Evolutionary conservation across 2,113 vertebrate genomes (phyloP).

Genomic region (Taurulus bubalis): DNA sequence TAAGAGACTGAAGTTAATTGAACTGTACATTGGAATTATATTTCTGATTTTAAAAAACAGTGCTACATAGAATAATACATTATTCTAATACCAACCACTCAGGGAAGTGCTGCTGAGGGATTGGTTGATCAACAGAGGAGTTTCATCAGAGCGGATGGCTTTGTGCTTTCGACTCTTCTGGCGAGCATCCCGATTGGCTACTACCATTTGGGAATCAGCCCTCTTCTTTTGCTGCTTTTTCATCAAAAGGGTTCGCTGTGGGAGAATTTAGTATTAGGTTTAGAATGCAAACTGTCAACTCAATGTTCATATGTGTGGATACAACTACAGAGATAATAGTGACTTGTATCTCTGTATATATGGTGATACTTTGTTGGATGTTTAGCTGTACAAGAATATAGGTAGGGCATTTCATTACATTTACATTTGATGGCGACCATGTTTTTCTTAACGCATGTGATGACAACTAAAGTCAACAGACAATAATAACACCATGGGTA

Average conservation of each 20-base stretch:
- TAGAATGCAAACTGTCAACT: neutral
- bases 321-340: neutral
- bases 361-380: neutral
- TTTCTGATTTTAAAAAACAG: neutral
- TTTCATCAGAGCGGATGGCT: constrained; percentile 74
- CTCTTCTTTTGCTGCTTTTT: constrained; percentile 85
- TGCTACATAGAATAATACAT: neutral
- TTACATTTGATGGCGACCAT: neutral
- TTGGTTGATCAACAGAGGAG: constrained; percentile 78
- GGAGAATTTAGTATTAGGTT: neutral
- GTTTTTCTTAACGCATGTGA: neutral
- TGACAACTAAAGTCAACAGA: neutral
- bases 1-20: neutral
- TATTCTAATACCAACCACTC: constrained; percentile 66
- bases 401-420: neutral
- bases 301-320: neutral
- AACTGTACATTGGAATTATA: too few relatives aligned
- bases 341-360: neutral
- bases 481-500: neutral
- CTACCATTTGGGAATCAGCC: constrained; percentile 82
- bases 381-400: neutral
- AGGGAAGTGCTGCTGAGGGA: constrained; percentile 81
- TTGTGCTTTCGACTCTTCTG: constrained; percentile 80
- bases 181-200: constrained; percentile 75
- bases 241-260: constrained; percentile 79